These are phyloP conservation scores for Phycodurus eques DNA, from an alignment of 2,113 vertebrate genomes.

Conservation along the genomic window DNA sequence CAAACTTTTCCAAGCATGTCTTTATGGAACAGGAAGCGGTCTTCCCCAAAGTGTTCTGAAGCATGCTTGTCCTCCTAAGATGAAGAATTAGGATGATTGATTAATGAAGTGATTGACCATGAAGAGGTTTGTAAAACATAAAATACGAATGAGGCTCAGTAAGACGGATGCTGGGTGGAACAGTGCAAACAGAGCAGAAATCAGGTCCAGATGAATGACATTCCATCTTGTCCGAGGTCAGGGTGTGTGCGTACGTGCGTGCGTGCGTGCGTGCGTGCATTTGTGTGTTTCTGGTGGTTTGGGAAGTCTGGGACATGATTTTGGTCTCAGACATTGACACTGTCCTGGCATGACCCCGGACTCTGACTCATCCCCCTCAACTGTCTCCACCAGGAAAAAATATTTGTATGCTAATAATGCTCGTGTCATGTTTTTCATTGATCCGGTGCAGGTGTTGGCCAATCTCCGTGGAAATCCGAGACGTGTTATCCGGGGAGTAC, in stretches of 20 bases:
- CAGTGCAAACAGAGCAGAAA: constrained; percentile 34
- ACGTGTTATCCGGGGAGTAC: constrained; percentile 47
- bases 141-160: neutral
- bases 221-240: constrained; percentile 52
- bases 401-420: neutral
- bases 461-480: constrained; percentile 22
- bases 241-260: constrained; percentile 27
- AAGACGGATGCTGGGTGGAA: neutral
- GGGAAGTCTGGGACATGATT: constrained; percentile 66
- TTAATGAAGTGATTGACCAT: neutral
- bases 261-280: constrained; percentile 36
- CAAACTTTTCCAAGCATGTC: too few species aligned
- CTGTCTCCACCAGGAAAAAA: constrained; percentile 17
- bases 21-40: neutral
- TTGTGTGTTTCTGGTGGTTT: constrained; percentile 61
- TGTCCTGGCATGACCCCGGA: constrained; percentile 47
- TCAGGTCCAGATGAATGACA: constrained; percentile 68
- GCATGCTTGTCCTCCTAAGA: neutral
- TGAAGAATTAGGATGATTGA: neutral
- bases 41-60: neutral
- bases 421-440: neutral
- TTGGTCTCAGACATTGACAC: constrained; percentile 57
- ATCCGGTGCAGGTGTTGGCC: constrained; percentile 32
- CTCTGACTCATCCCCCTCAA: constrained; percentile 47
- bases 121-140: neutral